A percentile compares a stretch with the other conserved stretches of the same genome.
phyloP scores from a whole-genome alignment of 2,888 invertebrate genomes.

The Cephus sareptanus region DNA sequence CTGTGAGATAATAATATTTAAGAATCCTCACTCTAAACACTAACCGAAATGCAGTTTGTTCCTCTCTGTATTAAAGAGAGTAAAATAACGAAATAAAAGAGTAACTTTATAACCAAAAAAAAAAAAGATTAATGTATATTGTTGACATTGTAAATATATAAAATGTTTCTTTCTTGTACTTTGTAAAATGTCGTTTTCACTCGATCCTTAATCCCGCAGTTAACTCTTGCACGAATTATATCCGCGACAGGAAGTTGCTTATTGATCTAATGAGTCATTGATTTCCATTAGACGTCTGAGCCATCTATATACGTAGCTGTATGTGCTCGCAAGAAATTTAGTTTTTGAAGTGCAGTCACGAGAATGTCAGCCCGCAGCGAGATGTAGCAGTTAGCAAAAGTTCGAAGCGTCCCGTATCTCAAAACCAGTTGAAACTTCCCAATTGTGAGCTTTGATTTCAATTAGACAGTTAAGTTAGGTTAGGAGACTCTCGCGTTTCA shows the following conservation, averaged over 20 bases:
- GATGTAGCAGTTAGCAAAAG: neutral
- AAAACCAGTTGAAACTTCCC: constrained; percentile 53
- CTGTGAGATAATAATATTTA: neutral
- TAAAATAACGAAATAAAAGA: constrained; percentile 9
- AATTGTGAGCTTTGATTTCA: constrained; percentile 58
- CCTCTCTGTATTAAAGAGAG: neutral
- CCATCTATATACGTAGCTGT: neutral
- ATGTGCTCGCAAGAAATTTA: neutral
- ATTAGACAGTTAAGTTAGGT: constrained; percentile 59
- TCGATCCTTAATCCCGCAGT: neutral
- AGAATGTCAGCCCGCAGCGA: neutral
- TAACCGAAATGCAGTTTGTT: neutral
- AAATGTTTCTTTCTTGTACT: constrained; percentile 52
- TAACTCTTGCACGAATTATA: neutral
- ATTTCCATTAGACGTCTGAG: neutral
- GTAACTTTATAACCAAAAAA: constrained; percentile 9
- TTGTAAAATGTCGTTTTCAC: constrained; percentile 27
- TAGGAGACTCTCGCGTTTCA: constrained; percentile 44
- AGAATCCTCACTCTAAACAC: neutral
- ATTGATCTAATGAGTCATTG: neutral
- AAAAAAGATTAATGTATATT: constrained; percentile 32
- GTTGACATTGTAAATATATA: constrained; percentile 33
- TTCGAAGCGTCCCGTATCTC: neutral
- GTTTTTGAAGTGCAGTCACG: neutral
- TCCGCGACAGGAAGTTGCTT: neutral